Percentiles rank a stretch among this genome's conserved stretches.
phyloP scores from a whole-genome alignment of 2,113 vertebrate species.

The Lophius piscatorius region DNA sequence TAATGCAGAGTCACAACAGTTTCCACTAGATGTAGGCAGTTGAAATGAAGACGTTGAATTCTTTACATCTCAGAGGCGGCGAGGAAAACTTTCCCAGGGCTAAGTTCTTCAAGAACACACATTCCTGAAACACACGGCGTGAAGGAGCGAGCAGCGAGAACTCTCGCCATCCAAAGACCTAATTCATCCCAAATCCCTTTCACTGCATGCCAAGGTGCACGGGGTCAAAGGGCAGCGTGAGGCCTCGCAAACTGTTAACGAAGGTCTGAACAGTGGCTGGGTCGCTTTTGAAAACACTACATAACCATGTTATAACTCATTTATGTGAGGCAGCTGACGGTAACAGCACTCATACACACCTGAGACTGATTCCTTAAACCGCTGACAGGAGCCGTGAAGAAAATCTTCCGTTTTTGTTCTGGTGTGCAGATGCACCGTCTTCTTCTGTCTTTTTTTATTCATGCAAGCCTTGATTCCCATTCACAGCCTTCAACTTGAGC shows the following conservation, averaged over 20 bases:
- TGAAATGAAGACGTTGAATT: too few relatives aligned
- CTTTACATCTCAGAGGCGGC: too few relatives aligned
- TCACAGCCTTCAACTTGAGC: neutral
- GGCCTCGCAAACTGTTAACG: slow-evolving; percentile 53
- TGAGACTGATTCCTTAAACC: neutral
- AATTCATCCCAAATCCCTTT: slow-evolving; percentile 68
- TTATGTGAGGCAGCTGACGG: neutral
- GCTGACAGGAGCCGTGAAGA: neutral
- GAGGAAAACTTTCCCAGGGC: too few relatives aligned
- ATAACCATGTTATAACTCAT: slow-evolving; percentile 18
- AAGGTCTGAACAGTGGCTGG: slow-evolving; percentile 27
- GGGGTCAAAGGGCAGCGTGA: slow-evolving; percentile 73
- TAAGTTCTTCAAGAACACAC: too few relatives aligned
- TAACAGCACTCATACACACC: neutral
- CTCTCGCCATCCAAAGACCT: slow-evolving; percentile 43
- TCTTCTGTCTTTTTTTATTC: neutral
- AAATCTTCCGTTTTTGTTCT: too few relatives aligned
- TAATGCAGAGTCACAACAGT: too few relatives aligned
- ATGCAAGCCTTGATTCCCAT: neutral
- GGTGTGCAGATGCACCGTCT: neutral
- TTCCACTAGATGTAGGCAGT: too few relatives aligned
- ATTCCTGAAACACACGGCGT: slow-evolving; percentile 80
- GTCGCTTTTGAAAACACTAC: too few relatives aligned
- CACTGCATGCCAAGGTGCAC: slow-evolving; percentile 70
- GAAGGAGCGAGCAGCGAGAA: slow-evolving; percentile 32